Evolutionary conservation across 2,797 vertebrate genomes (phyloP).

Genomic region (Diplodus sargus): DNA sequence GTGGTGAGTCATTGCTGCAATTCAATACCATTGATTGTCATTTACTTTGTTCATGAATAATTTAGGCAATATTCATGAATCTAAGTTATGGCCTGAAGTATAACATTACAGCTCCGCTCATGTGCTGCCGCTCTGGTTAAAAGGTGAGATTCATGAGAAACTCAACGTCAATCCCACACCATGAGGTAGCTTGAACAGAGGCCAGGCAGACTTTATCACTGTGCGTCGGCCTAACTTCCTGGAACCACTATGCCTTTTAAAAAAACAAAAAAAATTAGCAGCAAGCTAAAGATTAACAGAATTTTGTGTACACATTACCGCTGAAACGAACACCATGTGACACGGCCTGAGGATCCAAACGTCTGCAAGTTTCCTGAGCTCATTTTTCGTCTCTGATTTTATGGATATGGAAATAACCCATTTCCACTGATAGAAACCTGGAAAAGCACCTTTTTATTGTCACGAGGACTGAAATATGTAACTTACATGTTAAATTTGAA

Average conservation of each 20-base stretch:
- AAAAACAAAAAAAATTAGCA: conserved; percentile 43
- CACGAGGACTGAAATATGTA: neutral
- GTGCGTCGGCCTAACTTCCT: conserved; percentile 60
- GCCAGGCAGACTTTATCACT: conserved; percentile 60
- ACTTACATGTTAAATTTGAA: neutral
- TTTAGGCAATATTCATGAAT: neutral
- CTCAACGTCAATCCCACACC: conserved; percentile 34
- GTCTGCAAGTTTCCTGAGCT: conserved; percentile 5
- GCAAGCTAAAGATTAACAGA: conserved; percentile 75
- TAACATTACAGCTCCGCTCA: neutral
- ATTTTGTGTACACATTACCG: conserved; percentile 63
- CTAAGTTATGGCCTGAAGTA: neutral
- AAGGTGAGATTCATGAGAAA: conserved; percentile 30
- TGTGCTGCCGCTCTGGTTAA: conserved; percentile 4
- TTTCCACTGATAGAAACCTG: neutral
- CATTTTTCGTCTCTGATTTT: neutral
- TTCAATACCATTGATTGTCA: conserved; percentile 16
- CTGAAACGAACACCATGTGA: conserved; percentile 14
- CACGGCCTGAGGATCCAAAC: conserved; percentile 8
- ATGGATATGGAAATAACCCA: neutral
- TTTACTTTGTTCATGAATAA: conserved; percentile 4
- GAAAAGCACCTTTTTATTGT: neutral
- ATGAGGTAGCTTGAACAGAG: conserved; percentile 42
- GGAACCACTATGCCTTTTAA: conserved; percentile 49
- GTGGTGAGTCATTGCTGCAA: neutral